These are phyloP conservation scores for Sigmodon hispidus DNA, from an alignment of 2,113 vertebrate species.

Conservation along the genomic window DNA sequence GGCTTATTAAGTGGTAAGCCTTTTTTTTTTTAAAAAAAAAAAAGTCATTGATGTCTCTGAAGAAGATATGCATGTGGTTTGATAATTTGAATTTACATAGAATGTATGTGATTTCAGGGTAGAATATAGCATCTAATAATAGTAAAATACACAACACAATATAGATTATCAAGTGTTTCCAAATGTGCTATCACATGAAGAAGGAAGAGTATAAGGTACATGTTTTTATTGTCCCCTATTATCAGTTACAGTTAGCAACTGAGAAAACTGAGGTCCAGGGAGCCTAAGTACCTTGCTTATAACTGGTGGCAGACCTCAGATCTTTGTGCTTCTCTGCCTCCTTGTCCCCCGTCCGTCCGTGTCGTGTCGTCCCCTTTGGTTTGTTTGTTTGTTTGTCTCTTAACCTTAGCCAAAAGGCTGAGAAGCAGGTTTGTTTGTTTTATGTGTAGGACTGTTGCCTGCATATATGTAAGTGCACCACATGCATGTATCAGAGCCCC, in stretches of 20 bases:
- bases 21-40: neutral
- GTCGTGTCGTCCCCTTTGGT: neutral
- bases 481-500: neutral
- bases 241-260: neutral
- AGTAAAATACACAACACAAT: neutral
- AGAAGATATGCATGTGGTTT: slow-evolving; percentile 32
- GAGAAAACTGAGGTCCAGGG: slow-evolving; percentile 1
- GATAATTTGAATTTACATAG: neutral
- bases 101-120: slow-evolving; percentile 19
- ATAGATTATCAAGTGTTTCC: slow-evolving; percentile 33
- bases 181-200: neutral
- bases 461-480: no score
- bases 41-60: neutral
- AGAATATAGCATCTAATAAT: slow-evolving; percentile 31
- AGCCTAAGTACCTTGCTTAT: neutral
- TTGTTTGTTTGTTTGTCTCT: neutral
- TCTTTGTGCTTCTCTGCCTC: neutral
- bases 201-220: slow-evolving; percentile 11
- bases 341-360: neutral
- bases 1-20: neutral
- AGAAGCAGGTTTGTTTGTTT: neutral
- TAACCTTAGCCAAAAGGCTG: neutral
- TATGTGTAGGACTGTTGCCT: neutral
- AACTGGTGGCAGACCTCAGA: neutral
- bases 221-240: neutral